Evolutionary conservation across 35 echinoderm and acorn worm genomes (phyloP).

Genomic region (Ophiothrix spiculata): DNA sequence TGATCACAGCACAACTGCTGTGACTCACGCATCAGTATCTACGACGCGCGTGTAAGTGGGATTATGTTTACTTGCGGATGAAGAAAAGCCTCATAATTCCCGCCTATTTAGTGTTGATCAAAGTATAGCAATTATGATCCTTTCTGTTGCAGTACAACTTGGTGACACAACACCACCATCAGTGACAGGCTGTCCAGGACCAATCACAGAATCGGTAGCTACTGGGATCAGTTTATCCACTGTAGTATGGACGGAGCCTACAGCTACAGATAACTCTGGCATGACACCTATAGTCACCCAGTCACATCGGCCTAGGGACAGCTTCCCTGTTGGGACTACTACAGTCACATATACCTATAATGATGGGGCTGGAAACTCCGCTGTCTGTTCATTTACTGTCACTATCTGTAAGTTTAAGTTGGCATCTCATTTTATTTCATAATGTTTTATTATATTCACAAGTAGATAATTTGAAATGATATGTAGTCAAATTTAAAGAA

Average conservation of each 20-base stretch:
- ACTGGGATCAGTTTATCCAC: background rate
- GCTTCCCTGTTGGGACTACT: background rate
- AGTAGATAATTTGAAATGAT: too few species aligned
- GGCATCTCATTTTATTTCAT: too few species aligned
- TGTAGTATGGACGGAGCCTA: conserved; percentile 22
- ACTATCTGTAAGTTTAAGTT: too few species aligned
- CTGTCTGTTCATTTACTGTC: background rate
- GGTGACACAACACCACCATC: conserved; percentile 22
- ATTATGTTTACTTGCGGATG: too few species aligned
- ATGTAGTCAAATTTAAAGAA: too few species aligned
- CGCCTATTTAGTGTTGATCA: too few species aligned
- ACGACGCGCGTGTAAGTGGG: too few species aligned
- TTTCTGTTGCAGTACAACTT: background rate
- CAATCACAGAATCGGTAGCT: background rate
- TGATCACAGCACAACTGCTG: too few species aligned
- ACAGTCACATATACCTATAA: background rate
- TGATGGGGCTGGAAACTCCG: background rate
- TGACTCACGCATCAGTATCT: too few species aligned
- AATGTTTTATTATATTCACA: too few species aligned
- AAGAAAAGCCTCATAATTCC: too few species aligned
- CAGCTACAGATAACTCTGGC: background rate
- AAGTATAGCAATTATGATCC: too few species aligned
- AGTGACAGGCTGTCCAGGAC: conserved; percentile 1
- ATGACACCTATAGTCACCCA: background rate
- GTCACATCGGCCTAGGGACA: background rate